These are phyloP conservation scores for Crotalus horridus DNA, from an alignment of 2,113 vertebrate species.

Conservation along the genomic window DNA sequence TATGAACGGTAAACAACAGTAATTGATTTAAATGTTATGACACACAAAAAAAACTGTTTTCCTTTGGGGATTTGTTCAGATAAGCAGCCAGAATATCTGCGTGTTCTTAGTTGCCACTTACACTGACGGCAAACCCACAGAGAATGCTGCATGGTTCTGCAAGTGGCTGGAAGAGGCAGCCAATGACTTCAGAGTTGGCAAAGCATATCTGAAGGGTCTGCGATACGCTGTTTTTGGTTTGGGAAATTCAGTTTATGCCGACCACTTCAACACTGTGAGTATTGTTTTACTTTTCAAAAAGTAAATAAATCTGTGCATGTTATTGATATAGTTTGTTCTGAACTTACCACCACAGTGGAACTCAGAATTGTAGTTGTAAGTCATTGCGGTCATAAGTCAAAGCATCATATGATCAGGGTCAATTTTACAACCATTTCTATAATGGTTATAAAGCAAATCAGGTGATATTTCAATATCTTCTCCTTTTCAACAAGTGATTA, in stretches of 20 bases:
- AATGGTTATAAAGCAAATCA: background rate
- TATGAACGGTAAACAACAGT: background rate
- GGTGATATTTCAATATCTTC: background rate
- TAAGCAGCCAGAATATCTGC: slow-evolving; percentile 75
- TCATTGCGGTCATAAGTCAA: background rate
- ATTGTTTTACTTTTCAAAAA: background rate
- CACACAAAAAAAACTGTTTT: background rate
- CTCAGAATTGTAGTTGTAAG: background rate
- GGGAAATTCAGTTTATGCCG: slow-evolving; percentile 83
- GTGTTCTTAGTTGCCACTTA: slow-evolving; percentile 90
- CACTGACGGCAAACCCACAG: slow-evolving; percentile 81
- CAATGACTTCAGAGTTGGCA: slow-evolving; percentile 87
- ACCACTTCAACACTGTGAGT: slow-evolving; percentile 87
- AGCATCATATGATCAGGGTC: background rate
- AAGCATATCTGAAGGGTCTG: slow-evolving; percentile 83
- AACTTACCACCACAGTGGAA: background rate
- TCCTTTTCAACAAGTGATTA: background rate
- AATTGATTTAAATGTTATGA: background rate
- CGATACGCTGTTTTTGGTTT: slow-evolving; percentile 88
- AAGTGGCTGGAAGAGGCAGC: slow-evolving; percentile 90
- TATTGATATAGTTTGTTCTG: background rate
- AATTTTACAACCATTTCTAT: background rate
- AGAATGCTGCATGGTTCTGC: slow-evolving; percentile 88
- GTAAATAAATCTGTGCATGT: background rate
- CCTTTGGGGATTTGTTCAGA: slow-evolving; percentile 55